phyloP scores from a whole-genome alignment of 1,140 invertebrate genomes.

The Drosophila ironensis region DNA sequence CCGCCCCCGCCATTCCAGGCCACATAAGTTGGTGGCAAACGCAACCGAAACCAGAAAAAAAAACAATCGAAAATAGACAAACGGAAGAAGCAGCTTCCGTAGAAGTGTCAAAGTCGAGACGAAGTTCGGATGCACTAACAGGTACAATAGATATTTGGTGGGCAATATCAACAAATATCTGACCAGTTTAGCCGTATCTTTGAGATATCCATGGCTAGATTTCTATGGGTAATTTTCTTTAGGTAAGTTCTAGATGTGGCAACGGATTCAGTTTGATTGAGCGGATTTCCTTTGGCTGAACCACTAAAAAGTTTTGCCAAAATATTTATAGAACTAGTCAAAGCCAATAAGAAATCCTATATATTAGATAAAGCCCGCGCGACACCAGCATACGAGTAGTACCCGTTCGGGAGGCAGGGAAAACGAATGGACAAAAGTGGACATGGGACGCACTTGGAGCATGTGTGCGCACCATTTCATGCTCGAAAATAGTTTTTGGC shows the following conservation, averaged over 20 bases:
- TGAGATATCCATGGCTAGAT: no score
- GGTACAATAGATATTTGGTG: background rate
- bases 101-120: background rate
- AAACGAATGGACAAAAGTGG: slow-evolving; percentile 23
- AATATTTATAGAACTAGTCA: no score
- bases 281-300: no score
- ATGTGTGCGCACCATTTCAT: slow-evolving; percentile 73
- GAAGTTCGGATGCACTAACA: slow-evolving; percentile 2
- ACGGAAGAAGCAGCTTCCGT: slow-evolving; percentile 17
- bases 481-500: slow-evolving; percentile 74
- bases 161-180: no score
- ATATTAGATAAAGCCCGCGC: background rate
- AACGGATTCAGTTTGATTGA: no score
- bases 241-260: no score
- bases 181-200: background rate
- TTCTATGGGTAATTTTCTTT: no score
- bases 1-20: background rate
- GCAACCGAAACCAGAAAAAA: slow-evolving; percentile 14
- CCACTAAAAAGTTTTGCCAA: no score
- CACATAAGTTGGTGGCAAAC: slow-evolving; percentile 46
- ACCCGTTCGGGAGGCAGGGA: background rate
- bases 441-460: slow-evolving; percentile 75
- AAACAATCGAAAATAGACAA: slow-evolving; percentile 38
- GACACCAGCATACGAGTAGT: background rate
- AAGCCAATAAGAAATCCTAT: background rate